phyloP scores from a whole-genome alignment of 2,113 vertebrate species.

The Chascanopsetta lugubris region DNA sequence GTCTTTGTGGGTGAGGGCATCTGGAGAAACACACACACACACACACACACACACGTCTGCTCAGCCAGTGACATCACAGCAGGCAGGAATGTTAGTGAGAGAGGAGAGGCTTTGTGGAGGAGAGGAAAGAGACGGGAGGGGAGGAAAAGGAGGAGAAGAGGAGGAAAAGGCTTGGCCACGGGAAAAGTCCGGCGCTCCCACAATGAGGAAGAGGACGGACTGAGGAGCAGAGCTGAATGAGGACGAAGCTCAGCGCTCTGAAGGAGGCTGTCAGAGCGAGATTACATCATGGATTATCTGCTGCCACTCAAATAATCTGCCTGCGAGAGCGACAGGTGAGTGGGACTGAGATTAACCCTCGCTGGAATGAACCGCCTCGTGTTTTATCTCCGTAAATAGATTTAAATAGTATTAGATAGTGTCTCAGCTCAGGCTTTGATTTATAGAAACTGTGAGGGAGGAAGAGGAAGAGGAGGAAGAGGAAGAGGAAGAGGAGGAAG shows the following conservation, averaged over 20 bases:
- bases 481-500: slow-evolving; percentile 11
- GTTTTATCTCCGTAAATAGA: no score
- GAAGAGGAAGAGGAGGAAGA: background rate
- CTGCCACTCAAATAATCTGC: slow-evolving; percentile 8
- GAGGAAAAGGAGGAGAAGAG: slow-evolving; percentile 73
- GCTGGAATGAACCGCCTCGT: no score
- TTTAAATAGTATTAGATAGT: no score
- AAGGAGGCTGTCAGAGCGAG: slow-evolving; percentile 3
- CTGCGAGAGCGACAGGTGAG: slow-evolving; percentile 50
- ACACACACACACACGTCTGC: slow-evolving; percentile 40
- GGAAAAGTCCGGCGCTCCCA: slow-evolving; percentile 67
- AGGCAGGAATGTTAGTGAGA: slow-evolving; percentile 71
- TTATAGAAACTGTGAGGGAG: background rate
- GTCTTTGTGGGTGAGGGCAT: slow-evolving; percentile 71
- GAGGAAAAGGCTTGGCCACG: slow-evolving; percentile 75
- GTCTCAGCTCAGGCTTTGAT: no score
- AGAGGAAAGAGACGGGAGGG: slow-evolving; percentile 75
- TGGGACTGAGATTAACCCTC: no score
- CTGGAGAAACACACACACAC: slow-evolving; percentile 48
- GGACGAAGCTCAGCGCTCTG: slow-evolving; percentile 9
- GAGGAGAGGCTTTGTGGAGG: slow-evolving; percentile 78
- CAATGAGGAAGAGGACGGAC: slow-evolving; percentile 55
- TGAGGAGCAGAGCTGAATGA: slow-evolving; percentile 26
- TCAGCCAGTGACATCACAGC: slow-evolving; percentile 75
- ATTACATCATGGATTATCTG: slow-evolving; percentile 38